These are phyloP conservation scores for Crotophaga sulcirostris DNA, from an alignment of 2,113 vertebrate species.

Conservation along the genomic window DNA sequence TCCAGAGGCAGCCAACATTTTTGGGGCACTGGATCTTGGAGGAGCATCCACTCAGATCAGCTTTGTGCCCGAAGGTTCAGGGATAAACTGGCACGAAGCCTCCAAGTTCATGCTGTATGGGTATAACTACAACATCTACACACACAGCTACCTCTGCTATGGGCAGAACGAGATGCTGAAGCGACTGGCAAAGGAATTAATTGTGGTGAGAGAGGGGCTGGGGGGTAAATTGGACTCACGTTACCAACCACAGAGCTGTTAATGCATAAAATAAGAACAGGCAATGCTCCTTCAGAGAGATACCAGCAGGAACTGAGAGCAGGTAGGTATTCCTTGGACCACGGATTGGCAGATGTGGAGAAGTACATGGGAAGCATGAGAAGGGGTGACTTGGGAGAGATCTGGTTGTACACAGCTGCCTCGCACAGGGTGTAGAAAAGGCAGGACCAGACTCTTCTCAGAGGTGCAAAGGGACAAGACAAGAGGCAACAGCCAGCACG, in stretches of 20 bases:
- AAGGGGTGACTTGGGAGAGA: not conserved
- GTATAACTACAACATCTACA: constrained; percentile 74
- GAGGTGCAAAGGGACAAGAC: not conserved
- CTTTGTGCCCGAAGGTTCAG: constrained; percentile 55
- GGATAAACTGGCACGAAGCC: not conserved
- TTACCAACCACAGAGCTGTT: not conserved
- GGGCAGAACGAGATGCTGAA: constrained; percentile 75
- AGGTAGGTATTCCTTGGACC: not conserved
- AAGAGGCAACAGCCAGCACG: not conserved
- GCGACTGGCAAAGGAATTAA: constrained; percentile 55
- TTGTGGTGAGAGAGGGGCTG: constrained; percentile 53
- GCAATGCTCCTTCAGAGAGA: not conserved
- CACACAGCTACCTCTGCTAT: constrained; percentile 81
- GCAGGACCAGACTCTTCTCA: not conserved
- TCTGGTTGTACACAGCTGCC: not conserved
- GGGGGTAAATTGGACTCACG: not conserved
- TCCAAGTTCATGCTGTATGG: constrained; percentile 69
- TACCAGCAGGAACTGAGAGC: not conserved
- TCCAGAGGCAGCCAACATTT: constrained; percentile 51
- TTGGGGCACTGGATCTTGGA: constrained; percentile 79
- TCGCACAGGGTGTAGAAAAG: not conserved
- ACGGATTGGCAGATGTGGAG: not conserved
- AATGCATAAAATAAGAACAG: not conserved
- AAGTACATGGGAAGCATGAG: not conserved
- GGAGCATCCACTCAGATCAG: constrained; percentile 82